These are phyloP conservation scores for Zoanthus sansibaricus DNA, from an alignment of 92 coral and sea anemone genomes.

Conservation along the genomic window DNA sequence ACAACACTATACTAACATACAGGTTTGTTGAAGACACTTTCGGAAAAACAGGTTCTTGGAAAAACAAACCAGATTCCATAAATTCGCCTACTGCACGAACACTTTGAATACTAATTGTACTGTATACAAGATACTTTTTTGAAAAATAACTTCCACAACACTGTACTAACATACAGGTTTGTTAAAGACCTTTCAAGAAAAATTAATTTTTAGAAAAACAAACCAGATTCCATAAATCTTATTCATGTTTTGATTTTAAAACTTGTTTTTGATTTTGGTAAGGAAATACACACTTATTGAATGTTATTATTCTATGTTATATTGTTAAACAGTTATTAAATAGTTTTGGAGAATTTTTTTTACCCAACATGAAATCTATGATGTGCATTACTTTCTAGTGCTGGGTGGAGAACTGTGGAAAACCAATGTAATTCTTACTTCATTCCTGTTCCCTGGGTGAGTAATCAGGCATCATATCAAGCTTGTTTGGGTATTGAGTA, in stretches of 20 bases:
- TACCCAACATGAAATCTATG: not conserved
- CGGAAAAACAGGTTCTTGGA: too few relatives aligned
- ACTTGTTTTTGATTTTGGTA: too few relatives aligned
- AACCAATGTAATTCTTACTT: constrained; percentile 92
- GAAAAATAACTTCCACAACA: constrained; percentile 47
- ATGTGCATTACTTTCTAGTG: constrained; percentile 61
- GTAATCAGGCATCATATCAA: constrained; percentile 6
- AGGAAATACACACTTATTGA: too few relatives aligned
- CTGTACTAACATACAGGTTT: not conserved
- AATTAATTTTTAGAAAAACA: too few relatives aligned
- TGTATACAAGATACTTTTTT: constrained; percentile 31
- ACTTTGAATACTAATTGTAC: not conserved
- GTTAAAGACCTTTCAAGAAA: too few relatives aligned
- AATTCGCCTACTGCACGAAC: not conserved
- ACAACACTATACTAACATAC: not conserved
- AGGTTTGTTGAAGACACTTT: too few relatives aligned
- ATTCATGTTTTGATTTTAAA: too few relatives aligned
- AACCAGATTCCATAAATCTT: too few relatives aligned
- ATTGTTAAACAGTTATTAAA: too few relatives aligned
- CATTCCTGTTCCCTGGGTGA: constrained; percentile 97
- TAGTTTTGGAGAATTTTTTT: not conserved
- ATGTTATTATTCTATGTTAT: too few relatives aligned
- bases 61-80: too few relatives aligned
- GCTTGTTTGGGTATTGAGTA: too few relatives aligned
- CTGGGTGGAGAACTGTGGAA: constrained; percentile 98